A percentile compares a stretch with the other conserved stretches of the same genome.
phyloP scores from a whole-genome alignment of 2,113 vertebrate genomes.

The Pedionomus torquatus region DNA sequence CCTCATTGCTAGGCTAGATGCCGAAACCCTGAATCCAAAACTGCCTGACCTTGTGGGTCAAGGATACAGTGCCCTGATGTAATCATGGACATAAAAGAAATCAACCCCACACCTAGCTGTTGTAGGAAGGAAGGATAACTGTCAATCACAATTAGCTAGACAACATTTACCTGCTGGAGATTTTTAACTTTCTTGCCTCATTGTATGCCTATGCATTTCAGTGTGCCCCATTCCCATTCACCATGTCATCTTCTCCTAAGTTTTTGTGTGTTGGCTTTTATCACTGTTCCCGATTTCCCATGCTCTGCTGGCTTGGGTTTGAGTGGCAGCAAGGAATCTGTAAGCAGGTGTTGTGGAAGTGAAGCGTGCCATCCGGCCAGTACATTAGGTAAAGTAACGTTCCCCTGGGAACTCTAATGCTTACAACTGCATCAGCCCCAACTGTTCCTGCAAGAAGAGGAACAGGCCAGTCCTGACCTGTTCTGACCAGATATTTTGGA shows the following conservation, averaged over 20 bases:
- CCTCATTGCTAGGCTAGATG: background rate
- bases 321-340: constrained; percentile 72
- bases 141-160: background rate
- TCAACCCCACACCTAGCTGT: background rate
- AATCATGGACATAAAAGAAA: background rate
- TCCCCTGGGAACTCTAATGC: constrained; percentile 62
- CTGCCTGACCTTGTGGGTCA: background rate
- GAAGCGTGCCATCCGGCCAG: constrained; percentile 68
- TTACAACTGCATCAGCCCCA: constrained; percentile 54
- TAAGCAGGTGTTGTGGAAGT: constrained; percentile 77
- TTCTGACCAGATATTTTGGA: constrained; percentile 76
- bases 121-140: background rate
- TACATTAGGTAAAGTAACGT: constrained; percentile 36
- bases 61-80: background rate
- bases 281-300: constrained; percentile 44
- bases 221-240: background rate
- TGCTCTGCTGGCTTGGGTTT: constrained; percentile 58
- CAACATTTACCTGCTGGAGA: background rate
- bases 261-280: background rate
- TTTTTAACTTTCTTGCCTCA: background rate
- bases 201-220: background rate
- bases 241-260: background rate
- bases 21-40: background rate
- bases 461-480: constrained; percentile 62
- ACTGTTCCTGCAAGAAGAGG: constrained; percentile 49